A percentile compares a stretch with the other conserved stretches of the same genome.
phyloP scores from a whole-genome alignment of 2,888 invertebrate genomes.

The Anoncus sp. region DNA sequence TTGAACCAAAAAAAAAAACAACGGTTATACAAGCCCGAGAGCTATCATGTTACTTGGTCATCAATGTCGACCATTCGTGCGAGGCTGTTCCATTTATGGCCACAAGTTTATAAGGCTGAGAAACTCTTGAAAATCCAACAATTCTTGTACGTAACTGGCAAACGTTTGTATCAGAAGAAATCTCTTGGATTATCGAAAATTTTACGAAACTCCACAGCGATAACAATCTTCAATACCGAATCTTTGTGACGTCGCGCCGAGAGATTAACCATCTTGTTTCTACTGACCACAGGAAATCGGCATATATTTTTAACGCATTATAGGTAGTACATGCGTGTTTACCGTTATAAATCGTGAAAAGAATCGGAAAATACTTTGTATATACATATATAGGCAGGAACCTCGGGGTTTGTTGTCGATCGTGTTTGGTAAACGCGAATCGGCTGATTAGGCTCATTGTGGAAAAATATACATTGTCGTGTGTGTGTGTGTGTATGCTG shows the following conservation, averaged over 20 bases:
- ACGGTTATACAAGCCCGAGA: constrained; percentile 14
- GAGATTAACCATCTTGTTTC: constrained; percentile 3
- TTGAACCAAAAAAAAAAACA: background rate
- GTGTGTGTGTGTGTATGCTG: constrained; percentile 65
- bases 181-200: background rate
- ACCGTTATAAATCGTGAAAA: constrained; percentile 70
- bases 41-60: background rate
- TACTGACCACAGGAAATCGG: background rate
- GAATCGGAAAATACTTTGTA: constrained; percentile 30
- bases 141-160: background rate
- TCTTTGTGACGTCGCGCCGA: background rate
- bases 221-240: constrained; percentile 11
- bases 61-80: background rate
- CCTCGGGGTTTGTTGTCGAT: constrained; percentile 78
- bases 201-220: background rate
- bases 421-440: constrained; percentile 70
- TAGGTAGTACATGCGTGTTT: constrained; percentile 16
- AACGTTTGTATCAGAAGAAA: background rate
- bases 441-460: constrained; percentile 81
- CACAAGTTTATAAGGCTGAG: background rate
- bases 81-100: background rate
- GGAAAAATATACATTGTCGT: constrained; percentile 49
- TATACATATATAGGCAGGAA: constrained; percentile 29
- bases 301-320: background rate
- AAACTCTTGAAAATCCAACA: background rate